Base-by-base conservation (phyloP, 2,888 invertebrate species). In the Microctonus hyperodae region DNA sequence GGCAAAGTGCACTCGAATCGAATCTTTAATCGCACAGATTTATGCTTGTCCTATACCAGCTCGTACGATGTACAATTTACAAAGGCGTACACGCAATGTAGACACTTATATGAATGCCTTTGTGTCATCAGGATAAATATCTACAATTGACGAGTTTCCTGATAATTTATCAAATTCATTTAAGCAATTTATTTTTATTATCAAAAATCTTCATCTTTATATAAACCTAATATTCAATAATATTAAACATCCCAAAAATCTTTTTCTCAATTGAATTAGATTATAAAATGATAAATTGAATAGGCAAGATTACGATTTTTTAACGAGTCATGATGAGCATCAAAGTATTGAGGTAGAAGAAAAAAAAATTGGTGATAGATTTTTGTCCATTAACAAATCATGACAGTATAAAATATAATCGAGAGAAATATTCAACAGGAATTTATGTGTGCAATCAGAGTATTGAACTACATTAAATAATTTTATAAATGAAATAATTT, bases 1-100 rank as follows among this genome's bases (percentile, higher is more conserved):
- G 20, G 44, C 16, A 44, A 44, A 44, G 16, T 44, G 44, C 44
- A 44, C 44, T 44, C 44, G 44, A 44, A 44, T 44, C 44, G 44
- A 44, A 44, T 44, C 44, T 44, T 44, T 44, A 44, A 44, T 44
- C 44, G 44, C 9, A 16, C 44, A 44, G 16, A 44, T 44, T 44
- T 44, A 44, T 44, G 20, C 16, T 20, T n/a, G 44, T 44, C 20
- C 20, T 44, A 6, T 44, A 20, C 20, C 44, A n/a, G n/a, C n/a
- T 44, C 44, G n/a, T n/a, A 44, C 44, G 16, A 44, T 44, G 9
- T 16, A 44, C 16, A 44, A 44, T 44, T 44, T 44, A 16, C 44
- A 44, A 20, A 44, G 16, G 44, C 37, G 37, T n/a, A 37, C 13
- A n/a, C 13, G n/a, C 37, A 37, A 37, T 37, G 13, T 37, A 11